phyloP scores from a whole-genome alignment of 2,888 invertebrate genomes.

The Ypsolopha sequella region DNA sequence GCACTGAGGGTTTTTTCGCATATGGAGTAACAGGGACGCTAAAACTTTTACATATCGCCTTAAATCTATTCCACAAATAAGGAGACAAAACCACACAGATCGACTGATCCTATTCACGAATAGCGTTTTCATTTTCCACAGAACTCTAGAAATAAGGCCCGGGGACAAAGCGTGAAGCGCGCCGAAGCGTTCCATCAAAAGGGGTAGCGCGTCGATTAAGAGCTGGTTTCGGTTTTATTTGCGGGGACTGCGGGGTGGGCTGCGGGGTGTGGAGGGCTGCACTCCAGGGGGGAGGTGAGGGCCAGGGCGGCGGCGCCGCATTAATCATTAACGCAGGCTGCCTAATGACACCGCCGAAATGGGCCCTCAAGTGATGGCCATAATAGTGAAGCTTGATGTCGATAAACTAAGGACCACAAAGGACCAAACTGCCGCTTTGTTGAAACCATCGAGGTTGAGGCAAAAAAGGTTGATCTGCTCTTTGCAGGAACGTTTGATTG shows the following conservation, averaged over 20 bases:
- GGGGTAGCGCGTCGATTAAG: constrained; percentile 63
- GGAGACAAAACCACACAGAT: not conserved
- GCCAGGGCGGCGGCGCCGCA: constrained; percentile 42
- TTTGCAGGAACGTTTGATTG: too few relatives aligned
- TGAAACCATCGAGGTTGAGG: too few relatives aligned
- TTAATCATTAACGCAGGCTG: constrained; percentile 69
- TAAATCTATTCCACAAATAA: too few relatives aligned
- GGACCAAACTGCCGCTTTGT: not conserved
- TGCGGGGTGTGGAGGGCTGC: constrained; percentile 14
- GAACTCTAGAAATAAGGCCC: constrained; percentile 3
- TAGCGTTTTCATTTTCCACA: too few relatives aligned
- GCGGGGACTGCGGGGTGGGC: constrained; percentile 24
- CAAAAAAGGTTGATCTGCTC: too few relatives aligned
- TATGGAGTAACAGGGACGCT: too few relatives aligned
- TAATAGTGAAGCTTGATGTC: constrained; percentile 19
- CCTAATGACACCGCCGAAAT: constrained; percentile 68
- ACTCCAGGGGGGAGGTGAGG: constrained; percentile 29
- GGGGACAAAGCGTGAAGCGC: constrained; percentile 21
- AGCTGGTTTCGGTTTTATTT: constrained; percentile 63
- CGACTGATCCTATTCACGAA: too few relatives aligned
- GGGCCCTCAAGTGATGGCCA: constrained; percentile 39
- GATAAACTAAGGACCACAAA: constrained; percentile 13
- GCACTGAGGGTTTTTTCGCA: too few relatives aligned
- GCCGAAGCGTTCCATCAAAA: constrained; percentile 53
- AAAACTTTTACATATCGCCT: too few relatives aligned